Percentiles rank a stretch among this genome's conserved stretches.
Conservation (phyloP, 2,113 vertebrate genomes). For the Silurus asotus region DNA sequence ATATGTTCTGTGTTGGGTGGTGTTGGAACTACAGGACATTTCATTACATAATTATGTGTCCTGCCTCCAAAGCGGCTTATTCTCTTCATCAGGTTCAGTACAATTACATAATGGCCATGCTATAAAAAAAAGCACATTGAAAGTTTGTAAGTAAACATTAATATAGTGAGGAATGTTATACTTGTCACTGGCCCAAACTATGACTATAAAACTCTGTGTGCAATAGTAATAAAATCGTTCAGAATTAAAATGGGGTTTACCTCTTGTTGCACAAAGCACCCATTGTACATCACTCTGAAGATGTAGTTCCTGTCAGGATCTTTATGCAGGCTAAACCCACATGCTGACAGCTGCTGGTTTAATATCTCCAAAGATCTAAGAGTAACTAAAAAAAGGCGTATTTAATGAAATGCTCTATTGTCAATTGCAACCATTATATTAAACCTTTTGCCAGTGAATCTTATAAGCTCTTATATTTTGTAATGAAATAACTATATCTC, state of each 20-base stretch:
- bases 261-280: conserved; percentile 66
- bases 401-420: not conserved
- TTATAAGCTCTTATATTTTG: not conserved
- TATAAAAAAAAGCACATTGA: conserved; percentile 40
- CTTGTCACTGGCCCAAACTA: not conserved
- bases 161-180: not conserved
- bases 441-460: not conserved
- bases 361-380: conserved; percentile 63
- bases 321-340: conserved; percentile 66
- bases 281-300: conserved; percentile 69
- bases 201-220: not conserved
- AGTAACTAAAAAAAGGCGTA: conserved; percentile 52
- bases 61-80: conserved; percentile 60
- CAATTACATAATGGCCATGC: conserved; percentile 59
- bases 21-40: conserved; percentile 65
- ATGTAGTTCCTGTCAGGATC: conserved; percentile 64
- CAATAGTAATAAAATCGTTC: not conserved
- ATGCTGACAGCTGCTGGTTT: conserved; percentile 65
- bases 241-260: conserved; percentile 40
- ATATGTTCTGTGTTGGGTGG: conserved; percentile 65
- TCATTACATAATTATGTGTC: conserved; percentile 65
- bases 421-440: not conserved
- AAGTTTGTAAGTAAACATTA: not conserved
- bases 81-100: conserved; percentile 61
- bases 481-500: not conserved